A percentile compares a stretch with the other conserved stretches of the same genome.
Conservation (phyloP, 2,797 vertebrate genomes). For the Gymnocypris eckloni region DNA sequence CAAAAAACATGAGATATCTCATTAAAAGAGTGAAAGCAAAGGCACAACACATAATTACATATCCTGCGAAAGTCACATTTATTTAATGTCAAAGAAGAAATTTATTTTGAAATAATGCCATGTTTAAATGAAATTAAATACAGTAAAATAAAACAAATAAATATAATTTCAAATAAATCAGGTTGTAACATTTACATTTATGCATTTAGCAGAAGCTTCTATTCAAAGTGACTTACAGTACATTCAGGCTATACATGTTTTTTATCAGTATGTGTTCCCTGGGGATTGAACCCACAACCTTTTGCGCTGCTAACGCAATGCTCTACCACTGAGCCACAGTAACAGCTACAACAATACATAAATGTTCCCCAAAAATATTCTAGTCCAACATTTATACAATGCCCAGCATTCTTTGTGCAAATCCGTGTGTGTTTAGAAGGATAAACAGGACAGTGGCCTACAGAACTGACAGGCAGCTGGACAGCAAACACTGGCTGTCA, state of each 20-base stretch:
- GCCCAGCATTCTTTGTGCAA: neutral
- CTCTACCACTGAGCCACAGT: no score
- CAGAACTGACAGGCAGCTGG: constrained; percentile 90
- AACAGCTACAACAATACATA: neutral
- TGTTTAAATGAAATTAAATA: neutral
- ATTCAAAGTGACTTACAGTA: no score
- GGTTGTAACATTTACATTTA: neutral
- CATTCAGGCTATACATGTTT: no score
- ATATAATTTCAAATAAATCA: neutral
- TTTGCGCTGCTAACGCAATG: no score
- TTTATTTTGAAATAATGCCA: constrained; percentile 1
- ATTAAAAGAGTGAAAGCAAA: neutral
- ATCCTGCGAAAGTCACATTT: neutral
- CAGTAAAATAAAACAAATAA: neutral
- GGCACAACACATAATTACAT: neutral
- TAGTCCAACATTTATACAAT: constrained; percentile 7
- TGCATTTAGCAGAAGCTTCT: no score
- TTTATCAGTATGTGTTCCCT: no score
- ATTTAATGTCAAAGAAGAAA: neutral
- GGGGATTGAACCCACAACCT: no score
- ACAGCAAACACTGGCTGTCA: constrained; percentile 85
- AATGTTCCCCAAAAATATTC: neutral
- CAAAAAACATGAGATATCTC: neutral
- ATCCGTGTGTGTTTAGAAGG: constrained; percentile 65
- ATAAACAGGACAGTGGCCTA: constrained; percentile 88